These are phyloP conservation scores for Gopherus flavomarginatus DNA, from an alignment of 2,113 vertebrate species.

Conservation along the genomic window DNA sequence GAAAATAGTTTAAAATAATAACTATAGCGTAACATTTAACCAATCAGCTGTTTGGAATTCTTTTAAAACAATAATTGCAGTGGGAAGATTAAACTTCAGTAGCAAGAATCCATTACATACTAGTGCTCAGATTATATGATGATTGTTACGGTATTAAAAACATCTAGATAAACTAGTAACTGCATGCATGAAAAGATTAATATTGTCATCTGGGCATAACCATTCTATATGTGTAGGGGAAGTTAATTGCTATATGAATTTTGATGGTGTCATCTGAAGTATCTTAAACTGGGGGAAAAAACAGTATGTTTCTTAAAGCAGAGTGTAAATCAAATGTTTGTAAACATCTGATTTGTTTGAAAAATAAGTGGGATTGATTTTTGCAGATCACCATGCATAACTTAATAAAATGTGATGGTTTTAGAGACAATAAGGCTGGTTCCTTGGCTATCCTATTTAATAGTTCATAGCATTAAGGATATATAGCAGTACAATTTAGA, in stretches of 20 bases:
- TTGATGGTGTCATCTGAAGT: neutral
- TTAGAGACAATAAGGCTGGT: neutral
- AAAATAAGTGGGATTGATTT: neutral
- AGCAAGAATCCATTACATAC: accelerated
- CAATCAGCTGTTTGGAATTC: neutral
- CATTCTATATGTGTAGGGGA: neutral
- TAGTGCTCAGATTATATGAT: neutral
- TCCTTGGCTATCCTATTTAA: neutral
- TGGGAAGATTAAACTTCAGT: accelerated
- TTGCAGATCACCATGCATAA: neutral
- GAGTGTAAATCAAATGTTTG: neutral
- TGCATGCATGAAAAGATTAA: neutral
- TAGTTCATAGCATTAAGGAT: neutral
- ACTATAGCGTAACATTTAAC: neutral
- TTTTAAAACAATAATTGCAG: neutral
- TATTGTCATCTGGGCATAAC: neutral
- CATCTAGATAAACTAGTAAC: neutral
- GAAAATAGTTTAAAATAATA: neutral
- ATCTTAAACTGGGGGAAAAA: neutral
- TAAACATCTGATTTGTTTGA: neutral
- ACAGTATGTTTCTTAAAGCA: neutral
- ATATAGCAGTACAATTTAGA: neutral
- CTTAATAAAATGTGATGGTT: neutral
- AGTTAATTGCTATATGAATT: neutral
- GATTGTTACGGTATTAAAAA: accelerated